Evolutionary conservation across 64 coral and sea anemone species (phyloP).

Genomic region (Montipora capricornis): DNA sequence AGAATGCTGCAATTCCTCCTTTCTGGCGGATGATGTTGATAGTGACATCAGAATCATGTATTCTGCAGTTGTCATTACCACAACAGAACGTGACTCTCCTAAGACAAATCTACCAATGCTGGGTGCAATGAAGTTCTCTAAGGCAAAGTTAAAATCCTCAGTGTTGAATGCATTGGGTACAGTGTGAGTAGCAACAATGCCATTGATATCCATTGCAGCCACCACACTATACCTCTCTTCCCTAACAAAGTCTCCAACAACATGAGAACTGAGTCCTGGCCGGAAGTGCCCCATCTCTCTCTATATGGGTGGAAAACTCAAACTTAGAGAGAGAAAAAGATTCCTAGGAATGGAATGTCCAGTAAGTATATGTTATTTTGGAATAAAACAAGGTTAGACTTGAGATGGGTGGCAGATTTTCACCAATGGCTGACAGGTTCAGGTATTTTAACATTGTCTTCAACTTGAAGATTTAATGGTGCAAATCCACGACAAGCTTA

Average conservation of each 20-base stretch:
- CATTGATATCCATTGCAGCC: conserved; percentile 36
- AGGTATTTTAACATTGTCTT: too few species aligned
- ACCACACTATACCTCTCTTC: conserved; percentile 46
- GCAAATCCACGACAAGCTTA: too few species aligned
- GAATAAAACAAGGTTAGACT: too few species aligned
- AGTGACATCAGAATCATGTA: conserved; percentile 43
- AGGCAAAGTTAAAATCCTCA: conserved; percentile 43
- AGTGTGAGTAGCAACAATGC: conserved; percentile 50
- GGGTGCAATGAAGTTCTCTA: conserved; percentile 29
- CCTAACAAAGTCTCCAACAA: conserved; percentile 43
- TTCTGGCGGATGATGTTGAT: conserved; percentile 25
- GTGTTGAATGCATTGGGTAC: conserved; percentile 30
- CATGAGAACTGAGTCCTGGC: neutral
- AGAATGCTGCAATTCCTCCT: conserved; percentile 58
- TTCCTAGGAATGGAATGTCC: too few species aligned
- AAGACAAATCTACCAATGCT: conserved; percentile 46
- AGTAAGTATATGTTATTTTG: too few species aligned
- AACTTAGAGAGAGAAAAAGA: too few species aligned
- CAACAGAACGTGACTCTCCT: conserved; percentile 47
- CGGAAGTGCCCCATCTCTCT: conserved; percentile 54
- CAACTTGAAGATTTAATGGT: too few species aligned
- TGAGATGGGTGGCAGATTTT: too few species aligned
- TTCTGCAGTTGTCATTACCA: conserved; percentile 60
- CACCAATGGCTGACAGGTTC: too few species aligned
- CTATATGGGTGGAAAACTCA: neutral